These are phyloP conservation scores for Trichechus manatus DNA, from an alignment of 2,113 vertebrate genomes.

Conservation along the genomic window DNA sequence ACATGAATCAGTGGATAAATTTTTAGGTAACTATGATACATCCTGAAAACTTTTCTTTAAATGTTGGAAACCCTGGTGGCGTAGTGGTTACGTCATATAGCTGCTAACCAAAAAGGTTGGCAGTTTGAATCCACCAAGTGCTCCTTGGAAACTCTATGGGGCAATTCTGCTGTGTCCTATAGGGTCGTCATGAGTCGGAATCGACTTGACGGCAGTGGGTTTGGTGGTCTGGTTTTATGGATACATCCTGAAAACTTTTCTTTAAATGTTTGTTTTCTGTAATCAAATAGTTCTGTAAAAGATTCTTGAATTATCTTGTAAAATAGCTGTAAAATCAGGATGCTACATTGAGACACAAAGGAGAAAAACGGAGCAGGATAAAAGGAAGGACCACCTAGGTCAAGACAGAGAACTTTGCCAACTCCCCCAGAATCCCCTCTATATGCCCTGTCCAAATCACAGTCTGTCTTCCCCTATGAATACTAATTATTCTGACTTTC, in stretches of 20 bases:
- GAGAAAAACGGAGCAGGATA: background rate
- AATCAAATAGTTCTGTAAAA: background rate
- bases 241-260: background rate
- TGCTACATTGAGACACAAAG: background rate
- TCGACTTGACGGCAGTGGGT: too few species aligned
- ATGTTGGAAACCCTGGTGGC: background rate
- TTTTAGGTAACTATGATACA: conserved; percentile 89
- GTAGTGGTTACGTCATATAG: too few species aligned
- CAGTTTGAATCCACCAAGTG: too few species aligned
- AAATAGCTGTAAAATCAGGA: background rate
- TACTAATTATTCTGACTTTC: background rate
- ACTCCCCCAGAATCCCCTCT: background rate
- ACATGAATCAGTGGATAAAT: conserved; percentile 87
- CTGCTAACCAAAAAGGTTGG: too few species aligned
- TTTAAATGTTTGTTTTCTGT: conserved; percentile 57
- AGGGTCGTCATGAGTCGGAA: too few species aligned
- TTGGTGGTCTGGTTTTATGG: background rate
- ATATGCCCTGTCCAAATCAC: background rate
- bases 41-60: conserved; percentile 35
- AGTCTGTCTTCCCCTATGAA: background rate
- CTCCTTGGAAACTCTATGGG: too few species aligned
- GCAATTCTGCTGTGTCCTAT: too few species aligned
- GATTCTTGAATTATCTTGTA: conserved; percentile 17
- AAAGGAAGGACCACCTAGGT: conserved; percentile 2
- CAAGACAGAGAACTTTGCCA: background rate